A percentile compares a stretch with the other conserved stretches of the same genome.
Conservation (phyloP, 1,140 invertebrate genomes). For the Arctopsyche grandis region DNA sequence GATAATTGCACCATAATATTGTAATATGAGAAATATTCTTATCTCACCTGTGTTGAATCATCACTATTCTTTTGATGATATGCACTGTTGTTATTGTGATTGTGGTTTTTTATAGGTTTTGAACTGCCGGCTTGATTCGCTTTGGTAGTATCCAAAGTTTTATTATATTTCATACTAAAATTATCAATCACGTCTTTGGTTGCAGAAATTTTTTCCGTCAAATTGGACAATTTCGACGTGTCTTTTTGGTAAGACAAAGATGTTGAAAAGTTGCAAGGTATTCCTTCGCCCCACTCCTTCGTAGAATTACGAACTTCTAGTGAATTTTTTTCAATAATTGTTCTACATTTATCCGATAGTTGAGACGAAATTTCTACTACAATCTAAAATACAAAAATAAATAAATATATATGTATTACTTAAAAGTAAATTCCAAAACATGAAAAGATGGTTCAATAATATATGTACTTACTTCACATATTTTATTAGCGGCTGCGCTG, state of each 20-base stretch:
- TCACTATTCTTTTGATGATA: background rate
- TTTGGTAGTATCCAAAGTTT: slow-evolving; percentile 6
- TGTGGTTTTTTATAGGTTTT: slow-evolving; percentile 32
- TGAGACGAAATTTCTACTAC: slow-evolving; percentile 61
- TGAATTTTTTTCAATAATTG: slow-evolving; percentile 60
- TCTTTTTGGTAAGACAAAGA: slow-evolving; percentile 57
- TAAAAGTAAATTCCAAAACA: slow-evolving; percentile 17
- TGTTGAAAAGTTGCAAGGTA: slow-evolving; percentile 59
- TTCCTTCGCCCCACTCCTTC: slow-evolving; percentile 63
- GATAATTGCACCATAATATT: too few relatives aligned
- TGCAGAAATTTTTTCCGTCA: slow-evolving; percentile 62
- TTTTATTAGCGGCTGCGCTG: slow-evolving; percentile 63
- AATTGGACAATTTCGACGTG: slow-evolving; percentile 57
- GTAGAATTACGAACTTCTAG: slow-evolving; percentile 59
- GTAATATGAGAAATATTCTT: background rate
- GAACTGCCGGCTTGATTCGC: slow-evolving; percentile 19
- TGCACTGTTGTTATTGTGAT: background rate
- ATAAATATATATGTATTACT: background rate
- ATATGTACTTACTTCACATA: slow-evolving; percentile 68
- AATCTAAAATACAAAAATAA: slow-evolving; percentile 58
- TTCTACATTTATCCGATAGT: slow-evolving; percentile 63
- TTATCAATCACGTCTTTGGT: slow-evolving; percentile 60
- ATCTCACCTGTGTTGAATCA: slow-evolving; percentile 4
- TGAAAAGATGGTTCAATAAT: background rate
- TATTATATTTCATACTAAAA: slow-evolving; percentile 65